These are phyloP conservation scores for Poeciliopsis prolifica DNA, from an alignment of 2,113 vertebrate genomes.

Conservation along the genomic window DNA sequence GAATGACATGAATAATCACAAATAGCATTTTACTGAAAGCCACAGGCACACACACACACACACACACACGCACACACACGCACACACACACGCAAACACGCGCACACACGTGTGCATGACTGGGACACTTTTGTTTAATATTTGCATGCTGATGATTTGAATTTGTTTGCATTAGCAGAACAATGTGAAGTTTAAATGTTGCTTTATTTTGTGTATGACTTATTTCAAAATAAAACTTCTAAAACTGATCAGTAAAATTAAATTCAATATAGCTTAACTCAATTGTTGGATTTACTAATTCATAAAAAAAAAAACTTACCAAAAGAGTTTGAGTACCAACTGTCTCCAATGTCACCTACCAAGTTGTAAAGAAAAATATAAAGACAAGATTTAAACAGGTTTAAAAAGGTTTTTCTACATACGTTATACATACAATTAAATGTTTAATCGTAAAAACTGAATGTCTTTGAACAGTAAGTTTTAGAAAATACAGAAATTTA, in stretches of 20 bases:
- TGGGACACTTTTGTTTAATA: slow-evolving; percentile 65
- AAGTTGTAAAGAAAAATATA: background rate
- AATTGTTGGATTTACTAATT: background rate
- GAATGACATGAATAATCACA: slow-evolving; percentile 86
- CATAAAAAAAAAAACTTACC: no score
- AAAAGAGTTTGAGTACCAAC: no score
- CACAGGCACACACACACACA: slow-evolving; percentile 58
- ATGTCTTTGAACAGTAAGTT: no score
- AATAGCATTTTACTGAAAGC: slow-evolving; percentile 73
- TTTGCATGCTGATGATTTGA: slow-evolving; percentile 68
- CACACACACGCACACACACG: background rate
- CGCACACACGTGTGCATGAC: background rate
- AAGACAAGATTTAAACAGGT: background rate
- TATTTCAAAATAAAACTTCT: background rate
- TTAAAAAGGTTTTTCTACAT: no score
- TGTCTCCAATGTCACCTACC: no score
- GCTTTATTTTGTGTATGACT: slow-evolving; percentile 3
- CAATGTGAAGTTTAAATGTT: slow-evolving; percentile 35
- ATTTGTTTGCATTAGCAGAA: slow-evolving; percentile 47
- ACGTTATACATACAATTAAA: no score
- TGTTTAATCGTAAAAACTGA: no score
- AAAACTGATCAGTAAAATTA: background rate
- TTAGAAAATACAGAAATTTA: no score
- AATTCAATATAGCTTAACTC: background rate
- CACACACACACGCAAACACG: slow-evolving; percentile 18